phyloP scores from a whole-genome alignment of 1,140 invertebrate species.

The Nilaparvata lugens region DNA sequence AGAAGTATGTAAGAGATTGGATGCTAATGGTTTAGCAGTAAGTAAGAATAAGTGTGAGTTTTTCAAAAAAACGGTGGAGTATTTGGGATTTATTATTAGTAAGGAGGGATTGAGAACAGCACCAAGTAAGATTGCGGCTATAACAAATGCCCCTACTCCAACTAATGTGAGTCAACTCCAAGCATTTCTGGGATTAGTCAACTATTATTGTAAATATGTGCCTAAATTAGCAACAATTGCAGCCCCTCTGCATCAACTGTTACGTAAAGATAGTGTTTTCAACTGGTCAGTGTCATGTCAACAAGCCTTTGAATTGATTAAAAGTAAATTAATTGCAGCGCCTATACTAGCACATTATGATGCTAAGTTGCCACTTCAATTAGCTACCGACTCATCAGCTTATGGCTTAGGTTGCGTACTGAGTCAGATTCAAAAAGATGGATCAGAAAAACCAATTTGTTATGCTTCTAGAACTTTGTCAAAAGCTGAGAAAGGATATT shows the following conservation, averaged over 20 bases:
- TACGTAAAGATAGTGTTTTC: constrained; percentile 21
- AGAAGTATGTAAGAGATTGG: constrained; percentile 16
- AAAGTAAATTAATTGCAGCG: not conserved
- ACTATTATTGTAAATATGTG: constrained; percentile 30
- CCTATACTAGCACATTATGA: too few relatives aligned
- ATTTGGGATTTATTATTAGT: constrained; percentile 32
- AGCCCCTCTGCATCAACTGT: constrained; percentile 28
- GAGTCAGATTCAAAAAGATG: too few relatives aligned
- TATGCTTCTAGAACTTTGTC: too few relatives aligned
- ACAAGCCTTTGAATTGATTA: constrained; percentile 9
- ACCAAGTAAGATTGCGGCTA: constrained; percentile 25
- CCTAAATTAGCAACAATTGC: constrained; percentile 25
- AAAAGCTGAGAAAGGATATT: too few relatives aligned
- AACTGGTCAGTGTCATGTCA: constrained; percentile 21
- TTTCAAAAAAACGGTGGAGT: constrained; percentile 17
- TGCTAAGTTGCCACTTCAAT: too few relatives aligned
- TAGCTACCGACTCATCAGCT: too few relatives aligned
- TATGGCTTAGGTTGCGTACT: too few relatives aligned
- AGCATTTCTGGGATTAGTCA: constrained; percentile 30
- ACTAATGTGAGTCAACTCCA: constrained; percentile 24
- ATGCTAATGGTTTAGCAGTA: constrained; percentile 13
- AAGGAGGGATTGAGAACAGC: constrained; percentile 27
- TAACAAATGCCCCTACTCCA: constrained; percentile 26
- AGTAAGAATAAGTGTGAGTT: constrained; percentile 25
- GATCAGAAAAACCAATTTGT: too few relatives aligned